phyloP scores from a whole-genome alignment of 2,797 vertebrate species.

The Podarcis siculus region DNA sequence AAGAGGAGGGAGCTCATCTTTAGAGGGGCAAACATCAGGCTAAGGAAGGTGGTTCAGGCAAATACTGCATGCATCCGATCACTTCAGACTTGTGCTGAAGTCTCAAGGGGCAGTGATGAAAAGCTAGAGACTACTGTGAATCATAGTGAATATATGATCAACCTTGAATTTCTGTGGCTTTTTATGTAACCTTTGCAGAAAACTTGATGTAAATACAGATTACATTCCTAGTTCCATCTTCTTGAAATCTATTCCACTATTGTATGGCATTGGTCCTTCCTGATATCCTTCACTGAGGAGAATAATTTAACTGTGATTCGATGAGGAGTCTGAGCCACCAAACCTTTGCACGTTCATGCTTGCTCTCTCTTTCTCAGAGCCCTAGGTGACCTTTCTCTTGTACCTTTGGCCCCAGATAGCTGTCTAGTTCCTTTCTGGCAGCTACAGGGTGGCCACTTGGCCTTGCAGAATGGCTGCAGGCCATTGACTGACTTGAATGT shows the following conservation, averaged over 20 bases:
- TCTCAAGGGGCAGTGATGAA: neutral
- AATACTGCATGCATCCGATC: neutral
- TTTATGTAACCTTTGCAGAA: slow-evolving; percentile 9
- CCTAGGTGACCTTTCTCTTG: neutral
- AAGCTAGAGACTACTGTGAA: slow-evolving; percentile 29
- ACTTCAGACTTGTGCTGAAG: neutral
- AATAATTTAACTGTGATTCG: neutral
- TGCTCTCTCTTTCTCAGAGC: neutral
- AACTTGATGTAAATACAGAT: neutral
- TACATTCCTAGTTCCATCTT: slow-evolving; percentile 5
- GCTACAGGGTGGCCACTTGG: neutral
- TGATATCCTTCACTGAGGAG: neutral
- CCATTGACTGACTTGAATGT: slow-evolving; percentile 13
- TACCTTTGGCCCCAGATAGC: neutral
- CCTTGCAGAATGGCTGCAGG: neutral
- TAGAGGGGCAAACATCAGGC: neutral
- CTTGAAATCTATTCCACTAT: neutral
- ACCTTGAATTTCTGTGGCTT: slow-evolving; percentile 19
- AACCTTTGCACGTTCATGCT: slow-evolving; percentile 11
- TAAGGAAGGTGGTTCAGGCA: neutral
- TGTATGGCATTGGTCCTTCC: neutral
- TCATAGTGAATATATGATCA: neutral
- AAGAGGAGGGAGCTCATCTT: neutral
- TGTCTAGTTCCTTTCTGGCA: neutral
- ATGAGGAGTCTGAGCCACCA: neutral